Evolutionary conservation across 2,888 invertebrate species (phyloP), one percentile per base, ranked within the genome.

Genomic region (Teinopalpus imperialis): DNA sequence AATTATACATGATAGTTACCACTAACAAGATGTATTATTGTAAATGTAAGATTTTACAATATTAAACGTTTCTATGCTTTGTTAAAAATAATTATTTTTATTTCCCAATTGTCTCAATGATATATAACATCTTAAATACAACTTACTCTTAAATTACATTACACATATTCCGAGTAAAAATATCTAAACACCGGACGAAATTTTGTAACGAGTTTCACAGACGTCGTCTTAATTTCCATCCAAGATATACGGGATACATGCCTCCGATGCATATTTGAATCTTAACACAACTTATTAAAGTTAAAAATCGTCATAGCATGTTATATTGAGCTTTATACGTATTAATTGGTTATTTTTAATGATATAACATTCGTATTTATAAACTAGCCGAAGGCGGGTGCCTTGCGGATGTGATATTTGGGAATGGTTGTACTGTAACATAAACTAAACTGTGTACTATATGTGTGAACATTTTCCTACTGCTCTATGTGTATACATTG

Each of bases 281-380:
- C 36, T 46, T 48, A 37, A 13, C 3, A 8, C 23, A 6, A 13
- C 26, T 3, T 0, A 0, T 30, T 48, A 52, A 39, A 37, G 43
- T 37, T 12, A 32, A 43, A 34, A 32, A 40, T 49, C 1, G 37
- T 7, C 2, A 13, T 10, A 43, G 31, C 3, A 2, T 1, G 12
- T 9, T 40, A 34, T 29, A 27, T 51, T 47, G 39, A 47, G 26
- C 32, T 53, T 48, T 45, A 52, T 42, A 49, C 40, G 52, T 47
- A 53, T 57, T 55, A 57, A 57, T 55, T 53, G 50, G 48, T 42
- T 51, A 49, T 75, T 79, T 78, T 81, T 79, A 74, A 74, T 76
- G 74, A 73, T 67, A 74, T 63, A 65, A 61, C 69, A 62, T 63
- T 59, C 34, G 63, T 81, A 79, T 81, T 77, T 74, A 73, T 79